Evolutionary conservation across 2,113 vertebrate genomes (phyloP).

Genomic region (Calidris pugnax): DNA sequence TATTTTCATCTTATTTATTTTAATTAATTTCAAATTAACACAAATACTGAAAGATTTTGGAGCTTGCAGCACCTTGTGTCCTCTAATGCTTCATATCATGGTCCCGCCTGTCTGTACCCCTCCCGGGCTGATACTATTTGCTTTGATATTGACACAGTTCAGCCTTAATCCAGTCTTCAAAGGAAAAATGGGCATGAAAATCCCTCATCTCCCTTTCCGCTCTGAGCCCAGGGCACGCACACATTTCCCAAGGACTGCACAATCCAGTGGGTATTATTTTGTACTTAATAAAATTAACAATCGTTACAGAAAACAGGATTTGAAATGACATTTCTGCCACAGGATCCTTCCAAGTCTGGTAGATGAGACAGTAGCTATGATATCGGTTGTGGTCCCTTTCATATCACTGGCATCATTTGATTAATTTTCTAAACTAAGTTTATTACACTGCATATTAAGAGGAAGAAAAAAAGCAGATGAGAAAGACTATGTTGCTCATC

Average conservation of each 20-base stretch:
- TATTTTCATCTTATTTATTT: neutral
- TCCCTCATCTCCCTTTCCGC: neutral
- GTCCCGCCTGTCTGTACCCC: neutral
- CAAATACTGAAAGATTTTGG: neutral
- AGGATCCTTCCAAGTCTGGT: neutral
- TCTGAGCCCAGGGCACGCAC: neutral
- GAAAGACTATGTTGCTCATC: neutral
- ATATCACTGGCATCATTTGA: neutral
- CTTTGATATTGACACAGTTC: conserved; percentile 53
- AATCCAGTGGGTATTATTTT: neutral
- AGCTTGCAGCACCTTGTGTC: neutral
- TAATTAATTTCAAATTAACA: conserved; percentile 22
- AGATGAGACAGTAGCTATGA: neutral
- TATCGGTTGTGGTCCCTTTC: neutral
- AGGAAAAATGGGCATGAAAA: neutral
- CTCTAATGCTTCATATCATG: neutral
- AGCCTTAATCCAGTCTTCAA: conserved; percentile 25
- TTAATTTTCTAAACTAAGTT: conserved; percentile 1
- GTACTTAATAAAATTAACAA: conserved; percentile 33
- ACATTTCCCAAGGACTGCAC: neutral
- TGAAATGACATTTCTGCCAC: neutral
- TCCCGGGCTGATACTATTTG: neutral
- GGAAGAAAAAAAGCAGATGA: neutral
- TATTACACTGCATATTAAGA: neutral
- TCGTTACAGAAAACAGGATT: conserved; percentile 21